Percentiles rank a stretch among this genome's conserved stretches.
These are phyloP conservation scores for Ostrea edulis DNA, from an alignment of 1,140 invertebrate species.

Conservation along the genomic window DNA sequence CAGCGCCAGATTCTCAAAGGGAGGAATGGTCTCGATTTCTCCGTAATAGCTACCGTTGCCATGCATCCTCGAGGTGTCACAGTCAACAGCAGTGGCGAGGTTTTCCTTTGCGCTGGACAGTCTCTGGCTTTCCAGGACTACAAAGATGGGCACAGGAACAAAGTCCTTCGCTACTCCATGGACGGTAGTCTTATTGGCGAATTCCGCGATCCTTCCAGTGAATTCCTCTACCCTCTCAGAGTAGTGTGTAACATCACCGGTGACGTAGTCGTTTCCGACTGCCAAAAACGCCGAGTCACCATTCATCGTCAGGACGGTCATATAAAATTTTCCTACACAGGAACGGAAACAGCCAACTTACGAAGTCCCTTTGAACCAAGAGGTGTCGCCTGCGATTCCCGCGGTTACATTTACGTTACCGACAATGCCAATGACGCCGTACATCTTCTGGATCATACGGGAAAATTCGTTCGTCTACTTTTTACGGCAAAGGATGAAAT, in stretches of 20 bases:
- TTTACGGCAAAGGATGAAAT: slow-evolving; percentile 44
- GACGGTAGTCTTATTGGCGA: slow-evolving; percentile 37
- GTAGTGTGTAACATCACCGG: slow-evolving; percentile 44
- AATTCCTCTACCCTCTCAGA: slow-evolving; percentile 46
- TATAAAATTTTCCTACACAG: slow-evolving; percentile 42
- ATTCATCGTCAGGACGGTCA: slow-evolving; percentile 44
- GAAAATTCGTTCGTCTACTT: slow-evolving; percentile 48
- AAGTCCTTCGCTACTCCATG: slow-evolving; percentile 43
- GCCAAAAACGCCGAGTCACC: slow-evolving; percentile 42
- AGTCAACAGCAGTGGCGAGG: slow-evolving; percentile 40
- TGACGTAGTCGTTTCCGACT: slow-evolving; percentile 42
- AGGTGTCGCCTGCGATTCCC: slow-evolving; percentile 42
- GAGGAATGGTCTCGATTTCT: slow-evolving; percentile 44
- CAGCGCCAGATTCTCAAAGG: slow-evolving; percentile 45
- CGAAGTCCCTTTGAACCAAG: slow-evolving; percentile 46
- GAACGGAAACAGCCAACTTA: slow-evolving; percentile 32
- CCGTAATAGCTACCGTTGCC: slow-evolving; percentile 43
- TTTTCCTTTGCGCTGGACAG: slow-evolving; percentile 46
- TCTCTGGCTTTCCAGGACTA: slow-evolving; percentile 50
- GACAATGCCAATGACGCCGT: slow-evolving; percentile 50
- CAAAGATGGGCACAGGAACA: slow-evolving; percentile 48
- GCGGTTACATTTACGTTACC: slow-evolving; percentile 45
- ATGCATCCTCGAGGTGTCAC: slow-evolving; percentile 41
- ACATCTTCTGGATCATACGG: slow-evolving; percentile 48
- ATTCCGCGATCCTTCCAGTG: slow-evolving; percentile 38